These are phyloP conservation scores for Nesometra sesokonis DNA, from an alignment of 35 echinoderm and acorn worm genomes.

Conservation along the genomic window DNA sequence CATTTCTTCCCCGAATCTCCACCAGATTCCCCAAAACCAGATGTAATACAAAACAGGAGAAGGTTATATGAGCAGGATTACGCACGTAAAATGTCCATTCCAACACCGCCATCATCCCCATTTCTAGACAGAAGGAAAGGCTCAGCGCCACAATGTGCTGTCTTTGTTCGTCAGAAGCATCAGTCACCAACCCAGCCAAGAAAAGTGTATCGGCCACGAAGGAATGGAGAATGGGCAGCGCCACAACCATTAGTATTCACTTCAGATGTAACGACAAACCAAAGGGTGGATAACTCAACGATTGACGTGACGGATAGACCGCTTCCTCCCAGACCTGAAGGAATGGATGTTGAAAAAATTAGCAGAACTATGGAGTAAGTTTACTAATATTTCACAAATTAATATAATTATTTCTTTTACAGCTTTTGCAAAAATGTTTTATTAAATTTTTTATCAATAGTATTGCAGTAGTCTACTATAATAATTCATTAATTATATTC, in stretches of 20 bases:
- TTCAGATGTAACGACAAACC: neutral
- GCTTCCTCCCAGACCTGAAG: neutral
- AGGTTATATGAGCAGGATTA: neutral
- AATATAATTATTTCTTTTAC: too few relatives aligned
- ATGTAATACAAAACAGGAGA: neutral
- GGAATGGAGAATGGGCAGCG: neutral
- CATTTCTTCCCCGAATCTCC: neutral
- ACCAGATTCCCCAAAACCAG: neutral
- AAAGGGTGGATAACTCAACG: neutral
- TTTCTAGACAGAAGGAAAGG: neutral
- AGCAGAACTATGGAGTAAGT: neutral
- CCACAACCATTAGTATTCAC: neutral
- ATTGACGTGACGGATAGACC: neutral
- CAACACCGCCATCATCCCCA: neutral
- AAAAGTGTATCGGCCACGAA: neutral
- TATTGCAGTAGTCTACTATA: too few relatives aligned
- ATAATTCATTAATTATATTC: too few relatives aligned
- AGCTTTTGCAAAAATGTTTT: too few relatives aligned
- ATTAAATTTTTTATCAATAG: too few relatives aligned
- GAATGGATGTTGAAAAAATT: neutral
- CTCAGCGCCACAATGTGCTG: neutral
- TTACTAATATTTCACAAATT: too few relatives aligned
- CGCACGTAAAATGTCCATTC: neutral
- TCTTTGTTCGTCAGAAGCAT: neutral
- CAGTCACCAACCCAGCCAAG: neutral